Evolutionary conservation across 2,113 vertebrate genomes (phyloP).

Genomic region (Arothron firmamentum): DNA sequence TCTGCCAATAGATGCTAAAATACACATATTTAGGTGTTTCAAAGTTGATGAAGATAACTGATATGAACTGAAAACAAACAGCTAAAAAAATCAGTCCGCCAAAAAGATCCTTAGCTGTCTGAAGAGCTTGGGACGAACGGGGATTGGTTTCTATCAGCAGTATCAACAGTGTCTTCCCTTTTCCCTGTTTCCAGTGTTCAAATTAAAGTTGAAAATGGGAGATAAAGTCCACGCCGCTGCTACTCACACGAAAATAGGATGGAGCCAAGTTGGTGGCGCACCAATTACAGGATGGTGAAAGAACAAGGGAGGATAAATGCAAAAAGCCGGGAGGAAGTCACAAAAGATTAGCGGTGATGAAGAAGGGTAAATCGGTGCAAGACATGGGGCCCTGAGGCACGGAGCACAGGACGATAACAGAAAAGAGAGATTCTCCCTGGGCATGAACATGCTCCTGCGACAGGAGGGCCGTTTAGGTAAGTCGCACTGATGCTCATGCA

Average conservation of each 20-base stretch:
- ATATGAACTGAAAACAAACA: too few relatives aligned
- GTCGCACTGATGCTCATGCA: constrained; percentile 3
- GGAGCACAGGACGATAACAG: constrained; percentile 11
- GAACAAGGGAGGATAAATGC: background rate
- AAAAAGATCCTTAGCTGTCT: too few relatives aligned
- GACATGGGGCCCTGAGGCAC: background rate
- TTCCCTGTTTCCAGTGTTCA: background rate
- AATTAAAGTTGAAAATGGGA: background rate
- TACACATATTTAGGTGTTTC: too few relatives aligned
- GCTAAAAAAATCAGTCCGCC: too few relatives aligned
- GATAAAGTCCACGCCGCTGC: background rate
- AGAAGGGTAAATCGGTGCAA: constrained; percentile 2
- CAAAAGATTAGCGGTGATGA: constrained; percentile 12
- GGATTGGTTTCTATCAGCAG: too few relatives aligned
- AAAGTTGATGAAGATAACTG: too few relatives aligned
- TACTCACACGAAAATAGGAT: background rate
- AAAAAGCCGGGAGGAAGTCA: constrained; percentile 30
- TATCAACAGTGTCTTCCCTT: too few relatives aligned
- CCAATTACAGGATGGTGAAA: constrained; percentile 1
- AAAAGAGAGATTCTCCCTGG: background rate
- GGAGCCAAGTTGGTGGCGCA: constrained; percentile 10
- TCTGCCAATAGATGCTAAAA: too few relatives aligned
- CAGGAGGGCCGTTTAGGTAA: constrained; percentile 20
- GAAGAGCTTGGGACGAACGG: too few relatives aligned
- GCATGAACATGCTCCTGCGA: background rate